Conservation (phyloP, 2,797 vertebrate species). For the Pseudochirops cupreus region DNA sequence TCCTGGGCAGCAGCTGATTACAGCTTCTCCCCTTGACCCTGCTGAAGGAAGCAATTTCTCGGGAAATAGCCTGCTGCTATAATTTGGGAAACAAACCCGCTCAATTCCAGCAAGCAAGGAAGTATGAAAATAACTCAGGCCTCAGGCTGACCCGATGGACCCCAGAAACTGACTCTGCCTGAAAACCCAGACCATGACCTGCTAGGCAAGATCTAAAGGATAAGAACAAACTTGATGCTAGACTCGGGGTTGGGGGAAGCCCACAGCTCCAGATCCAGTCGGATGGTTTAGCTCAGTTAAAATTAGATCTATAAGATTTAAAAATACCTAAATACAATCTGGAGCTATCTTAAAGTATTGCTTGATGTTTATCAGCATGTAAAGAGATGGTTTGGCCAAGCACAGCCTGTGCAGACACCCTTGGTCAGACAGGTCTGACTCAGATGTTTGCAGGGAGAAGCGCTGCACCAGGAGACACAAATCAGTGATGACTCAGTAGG, state of each 20-base stretch:
- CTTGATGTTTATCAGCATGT: conserved; percentile 72
- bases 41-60: conserved; percentile 31
- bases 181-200: background rate
- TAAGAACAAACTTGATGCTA: conserved; percentile 58
- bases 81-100: background rate
- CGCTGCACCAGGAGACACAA: conserved; percentile 36
- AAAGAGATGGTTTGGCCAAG: conserved; percentile 70
- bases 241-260: conserved; percentile 30
- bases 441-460: conserved; percentile 61
- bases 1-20: conserved; percentile 16
- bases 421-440: conserved; percentile 73
- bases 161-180: background rate
- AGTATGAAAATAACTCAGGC: conserved; percentile 38
- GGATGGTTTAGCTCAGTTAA: conserved; percentile 75
- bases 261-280: conserved; percentile 29
- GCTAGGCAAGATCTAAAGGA: conserved; percentile 23
- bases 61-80: conserved; percentile 33
- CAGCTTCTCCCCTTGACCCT: conserved; percentile 15
- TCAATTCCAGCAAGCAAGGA: conserved; percentile 39
- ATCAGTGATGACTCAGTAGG: conserved; percentile 77
- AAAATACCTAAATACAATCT: conserved; percentile 79
- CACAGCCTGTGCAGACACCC: conserved; percentile 68
- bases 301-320: conserved; percentile 79
- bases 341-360: conserved; percentile 52
- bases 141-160: conserved; percentile 20